Percentiles rank a stretch among this genome's conserved stretches.
phyloP scores from a whole-genome alignment of 2,888 invertebrate genomes.

The Neoscelio sp. region DNA sequence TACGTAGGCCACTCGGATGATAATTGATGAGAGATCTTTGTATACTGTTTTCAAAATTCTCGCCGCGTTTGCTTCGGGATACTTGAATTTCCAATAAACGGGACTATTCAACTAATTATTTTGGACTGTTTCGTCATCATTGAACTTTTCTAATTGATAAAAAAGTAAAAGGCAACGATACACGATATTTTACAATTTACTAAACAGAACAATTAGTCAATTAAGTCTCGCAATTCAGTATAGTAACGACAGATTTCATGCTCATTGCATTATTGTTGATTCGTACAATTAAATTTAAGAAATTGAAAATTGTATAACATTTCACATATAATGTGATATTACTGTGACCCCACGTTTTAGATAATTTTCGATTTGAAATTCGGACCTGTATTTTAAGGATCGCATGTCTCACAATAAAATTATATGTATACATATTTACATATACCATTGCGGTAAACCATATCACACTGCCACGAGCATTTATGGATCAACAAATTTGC shows the following conservation, averaged over 20 bases:
- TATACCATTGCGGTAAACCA: constrained; percentile 28
- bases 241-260: constrained; percentile 11
- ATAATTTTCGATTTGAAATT: too few species aligned
- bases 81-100: background rate
- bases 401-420: constrained; percentile 15
- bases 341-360: too few species aligned
- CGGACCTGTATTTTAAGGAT: too few species aligned
- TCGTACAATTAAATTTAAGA: too few species aligned
- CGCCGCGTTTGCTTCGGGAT: background rate
- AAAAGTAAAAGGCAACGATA: constrained; percentile 19
- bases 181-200: constrained; percentile 8
- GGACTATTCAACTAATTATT: constrained; percentile 18
- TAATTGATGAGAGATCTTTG: background rate
- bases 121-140: background rate
- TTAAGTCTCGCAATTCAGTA: constrained; percentile 12
- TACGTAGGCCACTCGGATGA: background rate
- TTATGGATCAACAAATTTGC: background rate
- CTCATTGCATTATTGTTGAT: background rate
- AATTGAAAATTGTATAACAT: too few species aligned
- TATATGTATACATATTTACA: constrained; percentile 57
- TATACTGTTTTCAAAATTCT: constrained; percentile 12
- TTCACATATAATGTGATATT: too few species aligned
- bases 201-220: constrained; percentile 9
- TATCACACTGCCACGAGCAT: background rate
- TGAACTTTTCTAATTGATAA: constrained; percentile 28